Conservation (phyloP, 2,113 vertebrate genomes). For the Tretioscincus oriximinensis region DNA sequence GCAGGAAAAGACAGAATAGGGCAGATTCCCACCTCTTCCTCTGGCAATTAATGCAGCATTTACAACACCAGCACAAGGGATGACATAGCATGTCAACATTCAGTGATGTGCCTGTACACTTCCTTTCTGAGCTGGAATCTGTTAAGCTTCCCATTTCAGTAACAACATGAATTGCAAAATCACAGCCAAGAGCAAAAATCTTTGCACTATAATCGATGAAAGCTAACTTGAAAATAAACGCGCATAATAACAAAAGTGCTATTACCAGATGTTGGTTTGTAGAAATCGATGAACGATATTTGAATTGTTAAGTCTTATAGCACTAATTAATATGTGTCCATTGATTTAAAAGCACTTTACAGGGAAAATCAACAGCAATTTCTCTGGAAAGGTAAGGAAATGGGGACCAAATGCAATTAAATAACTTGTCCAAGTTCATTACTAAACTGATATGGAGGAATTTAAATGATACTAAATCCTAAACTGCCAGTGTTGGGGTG, state of each 20-base stretch:
- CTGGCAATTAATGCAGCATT: background rate
- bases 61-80: background rate
- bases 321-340: slow-evolving; percentile 9
- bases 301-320: background rate
- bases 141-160: background rate
- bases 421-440: background rate
- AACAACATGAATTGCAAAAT: background rate
- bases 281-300: background rate
- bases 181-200: background rate
- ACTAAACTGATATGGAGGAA: background rate
- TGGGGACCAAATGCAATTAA: background rate
- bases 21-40: background rate
- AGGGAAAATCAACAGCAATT: background rate
- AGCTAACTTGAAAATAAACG: background rate
- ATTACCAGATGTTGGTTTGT: background rate
- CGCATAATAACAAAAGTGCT: background rate
- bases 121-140: background rate
- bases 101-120: background rate
- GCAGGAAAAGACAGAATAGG: background rate
- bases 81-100: background rate
- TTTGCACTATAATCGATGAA: background rate
- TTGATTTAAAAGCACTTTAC: slow-evolving; percentile 16
- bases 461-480: background rate
- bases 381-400: background rate
- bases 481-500: background rate